phyloP scores from a whole-genome alignment of 2,797 vertebrate species.

The Pangasius macronema region DNA sequence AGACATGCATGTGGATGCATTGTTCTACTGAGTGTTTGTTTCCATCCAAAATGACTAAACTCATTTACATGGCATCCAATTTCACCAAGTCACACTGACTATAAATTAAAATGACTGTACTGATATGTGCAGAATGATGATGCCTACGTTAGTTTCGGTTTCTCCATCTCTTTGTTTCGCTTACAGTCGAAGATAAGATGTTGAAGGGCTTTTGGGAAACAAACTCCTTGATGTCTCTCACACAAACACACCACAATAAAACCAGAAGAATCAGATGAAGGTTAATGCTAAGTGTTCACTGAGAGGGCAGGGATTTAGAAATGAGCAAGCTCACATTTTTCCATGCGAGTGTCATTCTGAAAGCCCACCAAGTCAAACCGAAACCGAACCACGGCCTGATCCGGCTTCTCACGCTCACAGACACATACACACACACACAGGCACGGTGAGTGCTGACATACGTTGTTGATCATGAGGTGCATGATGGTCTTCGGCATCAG shows the following conservation, averaged over 20 bases:
- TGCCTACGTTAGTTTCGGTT: neutral
- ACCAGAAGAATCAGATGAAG: slow-evolving; percentile 12
- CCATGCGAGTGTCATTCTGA: slow-evolving; percentile 24
- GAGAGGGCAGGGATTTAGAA: neutral
- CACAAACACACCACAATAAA: neutral
- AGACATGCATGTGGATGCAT: neutral
- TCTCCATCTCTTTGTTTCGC: neutral
- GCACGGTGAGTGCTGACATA: slow-evolving; percentile 65
- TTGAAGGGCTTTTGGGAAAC: slow-evolving; percentile 23
- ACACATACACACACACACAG: neutral
- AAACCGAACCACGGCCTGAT: slow-evolving; percentile 6
- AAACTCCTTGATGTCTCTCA: neutral
- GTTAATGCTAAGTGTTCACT: neutral
- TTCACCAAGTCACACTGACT: neutral
- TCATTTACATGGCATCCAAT: neutral
- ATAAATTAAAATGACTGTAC: neutral
- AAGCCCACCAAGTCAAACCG: slow-evolving; percentile 28
- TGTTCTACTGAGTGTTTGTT: neutral
- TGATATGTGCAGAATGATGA: neutral
- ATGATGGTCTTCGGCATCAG: slow-evolving; percentile 99
- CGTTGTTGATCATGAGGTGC: slow-evolving; percentile 98
- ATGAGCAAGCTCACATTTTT: slow-evolving; percentile 32
- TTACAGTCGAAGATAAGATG: neutral
- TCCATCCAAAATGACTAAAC: slow-evolving; percentile 21
- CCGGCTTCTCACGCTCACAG: neutral